Conservation (phyloP, 2,888 invertebrate genomes). For the Cheilosia pagana region DNA sequence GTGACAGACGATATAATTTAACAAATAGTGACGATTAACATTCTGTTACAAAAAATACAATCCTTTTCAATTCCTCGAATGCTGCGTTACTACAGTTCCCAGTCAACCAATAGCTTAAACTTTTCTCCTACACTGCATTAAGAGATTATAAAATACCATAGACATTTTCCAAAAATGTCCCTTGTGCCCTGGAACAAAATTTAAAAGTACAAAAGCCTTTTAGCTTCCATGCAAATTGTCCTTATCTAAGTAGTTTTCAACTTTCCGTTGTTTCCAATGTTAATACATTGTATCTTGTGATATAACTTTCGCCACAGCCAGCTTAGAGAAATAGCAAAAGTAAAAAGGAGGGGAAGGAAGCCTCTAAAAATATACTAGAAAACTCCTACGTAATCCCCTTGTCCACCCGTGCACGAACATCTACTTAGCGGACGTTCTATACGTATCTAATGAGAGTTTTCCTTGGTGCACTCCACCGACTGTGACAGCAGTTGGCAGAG, state of each 20-base stretch:
- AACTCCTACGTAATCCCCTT: slow-evolving; percentile 47
- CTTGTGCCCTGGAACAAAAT: slow-evolving; percentile 40
- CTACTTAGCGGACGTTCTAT: slow-evolving; percentile 55
- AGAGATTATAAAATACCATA: slow-evolving; percentile 59
- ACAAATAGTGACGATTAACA: too few species aligned
- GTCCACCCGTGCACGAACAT: slow-evolving; percentile 11
- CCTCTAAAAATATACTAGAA: slow-evolving; percentile 31
- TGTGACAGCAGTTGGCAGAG: slow-evolving; percentile 68
- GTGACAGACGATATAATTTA: too few species aligned
- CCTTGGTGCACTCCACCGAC: slow-evolving; percentile 44
- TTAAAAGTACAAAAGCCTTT: slow-evolving; percentile 48
- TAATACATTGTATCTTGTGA: slow-evolving; percentile 53
- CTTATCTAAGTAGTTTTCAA: slow-evolving; percentile 70
- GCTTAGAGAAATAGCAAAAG: slow-evolving; percentile 20
- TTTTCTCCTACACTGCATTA: slow-evolving; percentile 51
- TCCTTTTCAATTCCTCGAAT: too few species aligned
- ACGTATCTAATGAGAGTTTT: slow-evolving; percentile 69
- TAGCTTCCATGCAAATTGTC: slow-evolving; percentile 71
- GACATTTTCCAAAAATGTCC: slow-evolving; percentile 31
- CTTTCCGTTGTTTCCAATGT: slow-evolving; percentile 49
- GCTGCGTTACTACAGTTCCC: background rate
- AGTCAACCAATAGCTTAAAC: background rate
- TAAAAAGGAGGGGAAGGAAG: slow-evolving; percentile 27
- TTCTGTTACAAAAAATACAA: too few species aligned
- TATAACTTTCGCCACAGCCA: slow-evolving; percentile 37